Evolutionary conservation across 2,797 vertebrate genomes (phyloP), one percentile per base, ranked within the genome.

Genomic region (Sebastes taczanowskii): DNA sequence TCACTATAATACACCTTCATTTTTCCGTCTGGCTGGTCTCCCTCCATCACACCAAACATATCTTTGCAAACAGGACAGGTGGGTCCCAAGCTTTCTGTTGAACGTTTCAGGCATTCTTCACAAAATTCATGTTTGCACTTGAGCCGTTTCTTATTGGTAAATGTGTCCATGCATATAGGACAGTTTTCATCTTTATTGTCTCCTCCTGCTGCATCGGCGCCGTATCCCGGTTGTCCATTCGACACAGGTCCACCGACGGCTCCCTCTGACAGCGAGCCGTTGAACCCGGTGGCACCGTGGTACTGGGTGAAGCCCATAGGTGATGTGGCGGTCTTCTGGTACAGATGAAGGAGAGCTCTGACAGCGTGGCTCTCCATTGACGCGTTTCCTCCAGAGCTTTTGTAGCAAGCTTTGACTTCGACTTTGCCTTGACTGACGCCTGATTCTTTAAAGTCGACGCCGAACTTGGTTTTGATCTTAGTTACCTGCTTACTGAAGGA

Each of bases 91-190:
- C 0, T 23, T 1, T 53, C 0, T 25, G 7, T 0, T 8, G 91
- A 9, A 0, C 0, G 0, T 0, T 0, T 0, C 25, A 96, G 74
- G 18, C 96, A 96, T 0, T 20, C 14, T 1, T n/a, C 6, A 64
- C 95, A 96, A 80, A 95, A 96, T 18, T 70, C 83, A 78, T 96
- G 94, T 27, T 86, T 90, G 1, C 96, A 96, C 0, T 56, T 65
- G 0, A 96, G 87, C 16, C 6, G 81, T 16, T 0, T 11, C 80
- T 93, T 94, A 0, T 94, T 6, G 0, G 0, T 53, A 2, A 96
- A 83, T 1, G 0, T 0, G 1, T 93, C 92, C 35, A 91, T 4
- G 82, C 96, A 96, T 74, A 96, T 95, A 0, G 84, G 0, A 65
- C 95, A 96, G 0, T 0, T 11, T 0, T 92, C 81, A 0, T 92